phyloP scores from a whole-genome alignment of 2,113 vertebrate genomes.

The Copsychus sechellarum region DNA sequence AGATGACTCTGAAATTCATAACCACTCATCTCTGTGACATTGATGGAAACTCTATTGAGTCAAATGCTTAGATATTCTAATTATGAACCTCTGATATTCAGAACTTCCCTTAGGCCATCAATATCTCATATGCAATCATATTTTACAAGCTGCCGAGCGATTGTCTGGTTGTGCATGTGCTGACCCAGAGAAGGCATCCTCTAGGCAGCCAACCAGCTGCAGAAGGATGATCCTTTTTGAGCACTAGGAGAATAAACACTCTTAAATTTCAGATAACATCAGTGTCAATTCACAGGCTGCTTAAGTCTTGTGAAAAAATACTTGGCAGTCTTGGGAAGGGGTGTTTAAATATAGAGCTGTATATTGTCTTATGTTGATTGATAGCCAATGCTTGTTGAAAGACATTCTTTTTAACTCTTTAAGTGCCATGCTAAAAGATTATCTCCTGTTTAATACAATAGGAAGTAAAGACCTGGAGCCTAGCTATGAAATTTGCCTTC shows the following conservation, averaged over 20 bases:
- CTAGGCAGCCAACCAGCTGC: neutral
- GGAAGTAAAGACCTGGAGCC: neutral
- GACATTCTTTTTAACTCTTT: neutral
- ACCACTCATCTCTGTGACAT: slow-evolving; percentile 58
- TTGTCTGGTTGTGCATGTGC: slow-evolving; percentile 6
- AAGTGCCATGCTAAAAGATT: neutral
- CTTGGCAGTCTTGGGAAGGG: neutral
- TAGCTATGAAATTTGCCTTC: neutral
- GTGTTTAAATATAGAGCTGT: neutral
- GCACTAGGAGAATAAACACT: neutral
- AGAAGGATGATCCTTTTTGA: slow-evolving; percentile 19
- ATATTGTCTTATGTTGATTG: slow-evolving; percentile 2
- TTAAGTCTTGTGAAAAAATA: neutral
- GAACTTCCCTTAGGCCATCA: slow-evolving; percentile 57
- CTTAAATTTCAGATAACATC: slow-evolving; percentile 16
- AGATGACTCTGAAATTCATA: slow-evolving; percentile 68
- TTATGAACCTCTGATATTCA: slow-evolving; percentile 62
- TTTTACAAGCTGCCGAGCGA: slow-evolving; percentile 48
- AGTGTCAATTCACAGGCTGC: neutral
- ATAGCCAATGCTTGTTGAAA: neutral
- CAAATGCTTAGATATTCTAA: slow-evolving; percentile 48
- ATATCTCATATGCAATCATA: slow-evolving; percentile 52
- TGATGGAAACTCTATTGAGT: slow-evolving; percentile 62
- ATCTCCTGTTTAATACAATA: neutral
- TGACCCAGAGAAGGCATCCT: neutral